phyloP scores from a whole-genome alignment of 2,888 invertebrate genomes.

The Siphonodentalium dalli region DNA sequence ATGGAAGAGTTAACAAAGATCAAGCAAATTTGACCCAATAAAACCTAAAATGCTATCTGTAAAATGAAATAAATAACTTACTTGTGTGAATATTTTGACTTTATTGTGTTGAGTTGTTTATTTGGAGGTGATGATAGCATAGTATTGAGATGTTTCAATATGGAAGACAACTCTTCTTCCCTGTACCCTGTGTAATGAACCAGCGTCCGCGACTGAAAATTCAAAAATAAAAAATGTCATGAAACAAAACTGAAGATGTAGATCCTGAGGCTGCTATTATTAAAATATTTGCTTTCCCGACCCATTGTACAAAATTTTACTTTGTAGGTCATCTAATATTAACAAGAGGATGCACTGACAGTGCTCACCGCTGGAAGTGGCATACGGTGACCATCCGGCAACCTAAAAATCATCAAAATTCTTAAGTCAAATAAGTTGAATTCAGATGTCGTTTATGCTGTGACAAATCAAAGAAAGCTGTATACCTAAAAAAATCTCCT shows the following conservation, averaged over 20 bases:
- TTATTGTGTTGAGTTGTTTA: slow-evolving; percentile 82
- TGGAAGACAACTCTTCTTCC: slow-evolving; percentile 76
- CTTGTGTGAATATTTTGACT: slow-evolving; percentile 93
- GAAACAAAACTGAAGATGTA: background rate
- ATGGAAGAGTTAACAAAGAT: too few species aligned
- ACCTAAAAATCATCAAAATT: too few species aligned
- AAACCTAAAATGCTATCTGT: background rate
- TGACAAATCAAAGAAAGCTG: too few species aligned
- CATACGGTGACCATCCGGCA: too few species aligned
- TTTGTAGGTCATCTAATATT: too few species aligned
- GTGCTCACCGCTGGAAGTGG: too few species aligned
- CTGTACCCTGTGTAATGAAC: slow-evolving; percentile 73
- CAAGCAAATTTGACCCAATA: too few species aligned
- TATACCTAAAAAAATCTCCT: too few species aligned
- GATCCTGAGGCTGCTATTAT: background rate
- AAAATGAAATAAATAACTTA: slow-evolving; percentile 62
- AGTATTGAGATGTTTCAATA: slow-evolving; percentile 78
- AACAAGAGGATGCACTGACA: too few species aligned
- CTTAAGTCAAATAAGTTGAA: too few species aligned
- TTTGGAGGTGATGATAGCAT: slow-evolving; percentile 81
- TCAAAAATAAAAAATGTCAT: background rate
- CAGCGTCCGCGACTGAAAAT: slow-evolving; percentile 58
- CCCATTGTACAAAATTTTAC: too few species aligned
- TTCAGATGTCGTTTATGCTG: too few species aligned
- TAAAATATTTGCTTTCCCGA: background rate